A percentile compares a stretch with the other conserved stretches of the same genome.
phyloP scores from a whole-genome alignment of 2,113 vertebrate genomes.

The Phodopus roborovskii region DNA sequence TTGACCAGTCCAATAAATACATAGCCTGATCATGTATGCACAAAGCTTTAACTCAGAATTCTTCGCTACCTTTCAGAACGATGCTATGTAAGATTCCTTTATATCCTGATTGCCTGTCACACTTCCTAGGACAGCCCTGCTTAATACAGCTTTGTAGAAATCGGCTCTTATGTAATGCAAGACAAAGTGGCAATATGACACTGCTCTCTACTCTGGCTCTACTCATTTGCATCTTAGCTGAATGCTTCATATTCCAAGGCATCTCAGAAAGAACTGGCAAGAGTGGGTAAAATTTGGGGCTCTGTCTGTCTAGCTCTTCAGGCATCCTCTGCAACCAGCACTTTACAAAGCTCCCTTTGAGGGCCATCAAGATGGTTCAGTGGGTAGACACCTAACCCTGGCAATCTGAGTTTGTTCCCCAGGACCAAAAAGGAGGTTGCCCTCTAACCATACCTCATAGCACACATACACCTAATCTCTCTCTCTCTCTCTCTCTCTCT shows the following conservation, averaged over 20 bases:
- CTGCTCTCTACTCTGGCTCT: neutral
- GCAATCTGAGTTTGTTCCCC: neutral
- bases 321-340: accelerated
- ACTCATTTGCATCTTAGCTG: no score
- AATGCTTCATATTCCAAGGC: accelerated
- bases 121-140: neutral
- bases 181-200: neutral
- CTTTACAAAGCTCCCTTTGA: neutral
- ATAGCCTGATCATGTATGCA: neutral
- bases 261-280: neutral
- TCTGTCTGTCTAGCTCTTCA: neutral
- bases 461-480: neutral
- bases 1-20: neutral
- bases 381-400: neutral
- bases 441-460: neutral
- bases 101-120: neutral
- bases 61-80: neutral
- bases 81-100: neutral
- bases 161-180: neutral
- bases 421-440: neutral
- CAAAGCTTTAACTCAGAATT: neutral
- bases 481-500: no score
- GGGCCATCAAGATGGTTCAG: neutral
- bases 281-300: neutral
- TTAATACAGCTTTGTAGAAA: neutral